phyloP scores from a whole-genome alignment of 2,113 vertebrate species.

The Microcebus lehilahytsara region DNA sequence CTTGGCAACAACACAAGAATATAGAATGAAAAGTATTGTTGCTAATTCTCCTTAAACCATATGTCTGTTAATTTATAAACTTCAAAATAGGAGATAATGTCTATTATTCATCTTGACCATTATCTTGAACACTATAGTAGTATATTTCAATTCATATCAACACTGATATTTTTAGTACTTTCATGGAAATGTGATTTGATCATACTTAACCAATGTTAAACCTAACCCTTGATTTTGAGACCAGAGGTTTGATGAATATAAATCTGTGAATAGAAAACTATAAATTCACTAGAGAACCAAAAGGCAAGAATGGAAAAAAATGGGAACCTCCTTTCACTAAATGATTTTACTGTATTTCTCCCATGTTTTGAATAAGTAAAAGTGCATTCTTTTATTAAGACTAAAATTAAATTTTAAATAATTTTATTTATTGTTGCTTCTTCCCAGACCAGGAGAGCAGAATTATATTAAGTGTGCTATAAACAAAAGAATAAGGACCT shows the following conservation, averaged over 20 bases:
- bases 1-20: neutral
- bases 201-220: neutral
- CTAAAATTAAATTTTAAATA: neutral
- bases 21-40: no score
- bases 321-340: neutral
- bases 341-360: neutral
- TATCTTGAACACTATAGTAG: accelerated
- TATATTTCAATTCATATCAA: neutral
- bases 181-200: neutral
- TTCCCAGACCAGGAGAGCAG: neutral
- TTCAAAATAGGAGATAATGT: neutral
- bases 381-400: neutral
- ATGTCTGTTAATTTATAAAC: neutral
- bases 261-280: neutral
- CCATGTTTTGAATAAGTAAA: neutral
- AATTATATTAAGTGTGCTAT: neutral
- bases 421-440: neutral
- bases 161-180: neutral
- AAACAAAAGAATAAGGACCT: neutral
- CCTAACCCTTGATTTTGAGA: neutral
- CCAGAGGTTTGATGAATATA: neutral
- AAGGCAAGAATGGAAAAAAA: neutral
- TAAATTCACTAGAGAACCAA: neutral
- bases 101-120: neutral
- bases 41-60: neutral